phyloP scores from a whole-genome alignment of 2,797 vertebrate genomes.

The Triplophysa yarkandensis region DNA sequence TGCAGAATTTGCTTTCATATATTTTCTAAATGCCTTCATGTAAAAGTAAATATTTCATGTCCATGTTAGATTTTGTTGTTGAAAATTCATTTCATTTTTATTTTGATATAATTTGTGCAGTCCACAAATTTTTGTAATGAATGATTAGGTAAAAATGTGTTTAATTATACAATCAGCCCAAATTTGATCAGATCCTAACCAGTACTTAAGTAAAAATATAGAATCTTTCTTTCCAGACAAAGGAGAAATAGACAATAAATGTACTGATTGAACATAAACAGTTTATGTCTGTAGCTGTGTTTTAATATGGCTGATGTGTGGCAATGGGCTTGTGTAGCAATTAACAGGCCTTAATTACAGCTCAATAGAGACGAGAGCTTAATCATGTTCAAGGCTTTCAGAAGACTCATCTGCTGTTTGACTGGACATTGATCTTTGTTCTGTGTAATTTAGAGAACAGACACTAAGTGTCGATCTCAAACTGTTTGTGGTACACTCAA shows the following conservation, averaged over 20 bases:
- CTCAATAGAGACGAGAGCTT: constrained; percentile 73
- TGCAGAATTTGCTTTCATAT: too few species aligned
- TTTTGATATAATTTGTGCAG: too few species aligned
- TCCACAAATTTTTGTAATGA: neutral
- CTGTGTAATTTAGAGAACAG: constrained; percentile 67
- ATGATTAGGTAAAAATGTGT: neutral
- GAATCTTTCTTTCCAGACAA: neutral
- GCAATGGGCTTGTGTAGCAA: constrained; percentile 55
- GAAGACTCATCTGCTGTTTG: constrained; percentile 78
- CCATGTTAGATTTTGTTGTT: too few species aligned
- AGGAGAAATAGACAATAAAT: neutral
- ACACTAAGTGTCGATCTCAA: constrained; percentile 45
- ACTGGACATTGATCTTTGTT: constrained; percentile 82
- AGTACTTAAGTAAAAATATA: neutral
- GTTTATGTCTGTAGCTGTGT: constrained; percentile 41
- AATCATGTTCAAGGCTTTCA: constrained; percentile 79
- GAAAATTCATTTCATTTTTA: too few species aligned
- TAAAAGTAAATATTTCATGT: too few species aligned
- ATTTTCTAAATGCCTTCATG: too few species aligned
- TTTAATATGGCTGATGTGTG: constrained; percentile 43
- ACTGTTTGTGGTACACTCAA: constrained; percentile 51
- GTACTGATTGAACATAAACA: neutral
- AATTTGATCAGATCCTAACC: neutral
- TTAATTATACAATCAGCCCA: too few species aligned
- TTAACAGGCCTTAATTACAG: constrained; percentile 59